Conservation (phyloP, 2,888 invertebrate genomes). For the Germaria angustata region DNA sequence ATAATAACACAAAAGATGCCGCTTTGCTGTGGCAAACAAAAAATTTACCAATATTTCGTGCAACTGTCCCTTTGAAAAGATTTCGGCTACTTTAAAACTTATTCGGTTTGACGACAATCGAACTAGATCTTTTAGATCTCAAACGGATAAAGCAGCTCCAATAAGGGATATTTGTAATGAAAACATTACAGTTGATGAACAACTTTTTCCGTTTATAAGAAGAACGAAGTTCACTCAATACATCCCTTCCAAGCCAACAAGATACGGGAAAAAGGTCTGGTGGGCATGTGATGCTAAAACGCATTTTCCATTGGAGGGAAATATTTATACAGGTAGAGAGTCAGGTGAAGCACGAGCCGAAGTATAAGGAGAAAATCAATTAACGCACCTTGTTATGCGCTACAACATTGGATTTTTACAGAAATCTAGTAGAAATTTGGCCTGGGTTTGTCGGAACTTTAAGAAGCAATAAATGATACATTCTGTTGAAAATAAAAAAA, state of each 20-base stretch:
- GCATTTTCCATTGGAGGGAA: neutral
- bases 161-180: neutral
- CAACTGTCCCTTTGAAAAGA: neutral
- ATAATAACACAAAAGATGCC: neutral
- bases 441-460: neutral
- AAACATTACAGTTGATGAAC: too few relatives aligned
- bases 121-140: neutral
- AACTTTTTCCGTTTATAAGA: too few relatives aligned
- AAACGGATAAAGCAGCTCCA: neutral
- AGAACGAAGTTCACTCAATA: too few relatives aligned
- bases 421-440: too few relatives aligned
- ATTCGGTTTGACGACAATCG: neutral
- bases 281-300: too few relatives aligned
- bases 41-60: neutral
- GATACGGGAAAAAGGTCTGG: too few relatives aligned
- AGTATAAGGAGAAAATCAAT: neutral
- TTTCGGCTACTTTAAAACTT: neutral
- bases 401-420: too few relatives aligned
- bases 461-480: too few relatives aligned
- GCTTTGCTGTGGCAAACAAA: neutral
- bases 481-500: too few relatives aligned
- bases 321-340: neutral
- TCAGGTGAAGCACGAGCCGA: neutral
- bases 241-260: too few relatives aligned
- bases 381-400: neutral